Evolutionary conservation across 2,888 invertebrate species (phyloP), one percentile per base, ranked within the genome.

Genomic region (Schrankia costaestrigalis): DNA sequence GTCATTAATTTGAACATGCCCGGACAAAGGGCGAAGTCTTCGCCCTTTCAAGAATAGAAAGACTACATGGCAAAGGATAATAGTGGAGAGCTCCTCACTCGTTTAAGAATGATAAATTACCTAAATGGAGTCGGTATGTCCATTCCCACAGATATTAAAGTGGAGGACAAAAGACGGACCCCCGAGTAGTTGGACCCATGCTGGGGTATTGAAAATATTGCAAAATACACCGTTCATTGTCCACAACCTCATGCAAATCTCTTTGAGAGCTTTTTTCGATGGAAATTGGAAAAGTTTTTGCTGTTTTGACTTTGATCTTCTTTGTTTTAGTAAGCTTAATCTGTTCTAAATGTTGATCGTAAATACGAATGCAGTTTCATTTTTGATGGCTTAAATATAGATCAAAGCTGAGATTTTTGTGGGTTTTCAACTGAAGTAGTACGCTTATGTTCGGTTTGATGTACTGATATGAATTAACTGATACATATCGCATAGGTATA

Each of bases 111-210:
- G 87, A 87, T 87, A 86, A 86, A 87, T 87, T 81, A 79, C 80
- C 78, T 64, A 84, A 83, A 83, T 83, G 83, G 81, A 84, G 71
- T 79, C 78, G 83, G 82, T 77, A 81, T 83, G 86, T 85, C 82
- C 78, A 85, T 87, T 87, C 87, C 87, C 87, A 87, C 87, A 86
- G 85, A 87, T 87, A 87, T 87, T 87, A 87, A 81, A 85, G 70
- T 61, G 69, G 58, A 56, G 78, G 71, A 83, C 83, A 85, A 86
- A 76, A 58, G 72, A 68, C 38, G 65, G 71, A 72, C 75, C 82
- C 85, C 77, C 65, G 65, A 67, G 67, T 71, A 65, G 59, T 54
- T 62, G 80, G 78, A 71, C 76, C 77, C 86, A 84, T 74, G 86
- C 84, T 78, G 86, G 50, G 87, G 71, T 72, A 84, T 85, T 79